A percentile compares a stretch with the other conserved stretches of the same genome.
Evolutionary conservation across 1,140 invertebrate genomes (phyloP).

Genomic region (Parasteatoda tepidariorum): DNA sequence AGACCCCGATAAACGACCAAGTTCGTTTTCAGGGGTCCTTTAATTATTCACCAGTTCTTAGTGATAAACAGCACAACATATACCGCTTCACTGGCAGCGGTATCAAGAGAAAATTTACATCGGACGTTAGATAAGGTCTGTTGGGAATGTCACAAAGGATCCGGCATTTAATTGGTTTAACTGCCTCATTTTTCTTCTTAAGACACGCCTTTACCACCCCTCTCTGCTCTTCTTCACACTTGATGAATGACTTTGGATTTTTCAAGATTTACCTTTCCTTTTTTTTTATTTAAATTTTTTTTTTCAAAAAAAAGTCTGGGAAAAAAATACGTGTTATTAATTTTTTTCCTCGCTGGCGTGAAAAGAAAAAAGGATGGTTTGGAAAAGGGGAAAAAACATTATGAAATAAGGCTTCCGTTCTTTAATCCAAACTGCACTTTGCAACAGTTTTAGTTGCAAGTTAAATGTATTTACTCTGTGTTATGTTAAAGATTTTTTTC

Average conservation of each 20-base stretch:
- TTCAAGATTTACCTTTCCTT: constrained; percentile 49
- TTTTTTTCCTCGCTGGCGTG: not conserved
- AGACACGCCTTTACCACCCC: not conserved
- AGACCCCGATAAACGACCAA: constrained; percentile 52
- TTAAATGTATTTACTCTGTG: constrained; percentile 47
- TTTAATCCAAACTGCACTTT: constrained; percentile 48
- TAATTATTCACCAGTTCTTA: constrained; percentile 61
- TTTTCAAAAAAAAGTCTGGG: not conserved
- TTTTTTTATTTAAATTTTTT: not conserved
- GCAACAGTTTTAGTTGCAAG: constrained; percentile 49
- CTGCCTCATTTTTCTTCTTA: constrained; percentile 58
- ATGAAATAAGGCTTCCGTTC: constrained; percentile 28
- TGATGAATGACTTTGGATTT: constrained; percentile 59
- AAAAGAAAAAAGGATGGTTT: not conserved
- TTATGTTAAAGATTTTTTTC: not conserved
- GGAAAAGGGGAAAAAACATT: constrained; percentile 1
- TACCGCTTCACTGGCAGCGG: constrained; percentile 39
- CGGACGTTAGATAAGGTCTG: constrained; percentile 57
- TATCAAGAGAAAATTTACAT: constrained; percentile 60
- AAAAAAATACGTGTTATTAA: constrained; percentile 24
- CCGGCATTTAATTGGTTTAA: constrained; percentile 61
- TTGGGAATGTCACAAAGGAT: constrained; percentile 57
- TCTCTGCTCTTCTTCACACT: constrained; percentile 25
- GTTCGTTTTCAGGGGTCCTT: constrained; percentile 54
- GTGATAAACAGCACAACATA: constrained; percentile 55